Conservation (phyloP, 2,113 vertebrate genomes). For the Bubalus kerabau region DNA sequence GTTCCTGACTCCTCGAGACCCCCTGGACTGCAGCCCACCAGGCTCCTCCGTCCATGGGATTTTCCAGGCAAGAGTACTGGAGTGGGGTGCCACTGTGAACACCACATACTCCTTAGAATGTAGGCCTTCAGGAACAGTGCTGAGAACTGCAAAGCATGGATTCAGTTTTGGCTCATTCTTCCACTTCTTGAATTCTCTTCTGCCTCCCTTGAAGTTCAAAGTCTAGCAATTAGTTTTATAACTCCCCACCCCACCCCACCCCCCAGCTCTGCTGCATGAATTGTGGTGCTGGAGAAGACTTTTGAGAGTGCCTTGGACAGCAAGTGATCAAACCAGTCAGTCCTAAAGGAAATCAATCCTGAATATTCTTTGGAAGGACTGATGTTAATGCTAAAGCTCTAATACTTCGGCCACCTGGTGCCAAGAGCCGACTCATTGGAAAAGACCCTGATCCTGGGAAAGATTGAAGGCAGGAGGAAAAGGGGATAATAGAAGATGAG, state of each 20-base stretch:
- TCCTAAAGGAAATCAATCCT: neutral
- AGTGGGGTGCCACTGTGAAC: no score
- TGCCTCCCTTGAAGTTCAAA: neutral
- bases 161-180: neutral
- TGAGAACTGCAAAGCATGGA: accelerated
- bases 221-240: neutral
- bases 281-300: neutral
- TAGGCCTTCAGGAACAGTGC: neutral
- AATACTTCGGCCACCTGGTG: neutral
- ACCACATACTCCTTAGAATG: neutral
- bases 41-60: no score
- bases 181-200: neutral
- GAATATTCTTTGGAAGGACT: neutral
- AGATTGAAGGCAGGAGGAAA: neutral
- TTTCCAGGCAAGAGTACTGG: no score
- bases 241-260: accelerated
- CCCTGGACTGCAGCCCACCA: no score
- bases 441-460: neutral
- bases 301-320: neutral
- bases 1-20: no score
- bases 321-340: neutral
- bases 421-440: neutral
- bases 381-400: neutral
- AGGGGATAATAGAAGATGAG: neutral
- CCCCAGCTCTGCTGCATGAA: neutral